These are phyloP conservation scores for Melanotus villosus DNA, from an alignment of 2,888 invertebrate genomes.

Conservation along the genomic window DNA sequence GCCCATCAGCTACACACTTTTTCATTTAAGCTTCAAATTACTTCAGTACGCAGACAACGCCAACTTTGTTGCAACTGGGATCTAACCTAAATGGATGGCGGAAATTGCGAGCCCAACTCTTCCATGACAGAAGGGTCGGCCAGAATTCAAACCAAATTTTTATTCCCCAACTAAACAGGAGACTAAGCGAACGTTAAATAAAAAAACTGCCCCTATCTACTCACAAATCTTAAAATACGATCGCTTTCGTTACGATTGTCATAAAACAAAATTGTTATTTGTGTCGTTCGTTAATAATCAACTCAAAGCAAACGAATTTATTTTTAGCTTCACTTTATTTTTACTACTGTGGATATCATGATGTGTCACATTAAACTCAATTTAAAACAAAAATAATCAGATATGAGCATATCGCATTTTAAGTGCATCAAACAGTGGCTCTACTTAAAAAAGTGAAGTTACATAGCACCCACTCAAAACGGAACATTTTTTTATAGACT, in stretches of 20 bases:
- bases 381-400: too few species aligned
- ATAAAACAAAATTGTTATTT: too few species aligned
- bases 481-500: too few species aligned
- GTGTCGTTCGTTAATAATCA: too few species aligned
- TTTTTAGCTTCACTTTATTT: too few species aligned
- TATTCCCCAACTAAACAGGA: conserved; percentile 23
- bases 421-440: too few species aligned
- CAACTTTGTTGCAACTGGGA: conserved; percentile 39
- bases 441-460: too few species aligned
- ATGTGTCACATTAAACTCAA: too few species aligned
- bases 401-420: too few species aligned
- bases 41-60: conserved; percentile 31
- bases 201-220: not conserved
- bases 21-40: conserved; percentile 33
- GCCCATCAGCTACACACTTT: conserved; percentile 43
- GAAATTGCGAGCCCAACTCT: conserved; percentile 39
- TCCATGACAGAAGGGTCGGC: conserved; percentile 32
- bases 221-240: not conserved
- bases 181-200: not conserved
- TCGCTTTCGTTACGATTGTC: not conserved
- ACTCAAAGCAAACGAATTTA: too few species aligned
- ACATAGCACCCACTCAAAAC: too few species aligned
- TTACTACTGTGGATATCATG: too few species aligned
- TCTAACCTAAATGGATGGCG: conserved; percentile 42
- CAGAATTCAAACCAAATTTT: conserved; percentile 28